Percentiles rank a stretch among this genome's conserved stretches.
Conservation (phyloP, 2,113 vertebrate species). For the Oryzias woworae region DNA sequence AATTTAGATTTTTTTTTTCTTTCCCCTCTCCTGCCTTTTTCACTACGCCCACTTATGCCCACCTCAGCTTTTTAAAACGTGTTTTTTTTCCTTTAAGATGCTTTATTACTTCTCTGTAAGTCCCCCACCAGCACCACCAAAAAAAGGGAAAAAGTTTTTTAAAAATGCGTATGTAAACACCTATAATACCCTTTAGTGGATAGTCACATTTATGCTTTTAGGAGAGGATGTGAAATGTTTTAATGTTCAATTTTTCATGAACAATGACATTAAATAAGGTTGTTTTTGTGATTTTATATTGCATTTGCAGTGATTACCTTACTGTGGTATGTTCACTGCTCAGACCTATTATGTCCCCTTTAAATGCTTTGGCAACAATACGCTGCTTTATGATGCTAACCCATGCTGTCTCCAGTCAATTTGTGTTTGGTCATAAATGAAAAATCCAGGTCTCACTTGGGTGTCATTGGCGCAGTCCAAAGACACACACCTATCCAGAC, state of each 20-base stretch:
- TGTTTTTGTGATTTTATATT: slow-evolving; percentile 52
- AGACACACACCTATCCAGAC: slow-evolving; percentile 11
- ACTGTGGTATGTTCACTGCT: slow-evolving; percentile 63
- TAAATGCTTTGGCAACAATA: slow-evolving; percentile 60
- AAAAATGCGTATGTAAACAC: background rate
- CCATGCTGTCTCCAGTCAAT: slow-evolving; percentile 63
- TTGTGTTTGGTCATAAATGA: slow-evolving; percentile 67
- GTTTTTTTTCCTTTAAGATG: slow-evolving; percentile 55
- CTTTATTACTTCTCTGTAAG: slow-evolving; percentile 52
- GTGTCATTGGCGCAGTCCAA: slow-evolving; percentile 49
- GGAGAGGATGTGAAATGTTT: slow-evolving; percentile 66
- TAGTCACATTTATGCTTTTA: slow-evolving; percentile 57
- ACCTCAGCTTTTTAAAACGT: slow-evolving; percentile 64
- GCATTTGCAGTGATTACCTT: slow-evolving; percentile 59
- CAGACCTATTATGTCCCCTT: slow-evolving; percentile 60
- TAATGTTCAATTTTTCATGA: slow-evolving; percentile 62
- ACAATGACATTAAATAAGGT: slow-evolving; percentile 5
- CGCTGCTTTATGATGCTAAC: slow-evolving; percentile 58
- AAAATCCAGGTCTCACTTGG: slow-evolving; percentile 58
- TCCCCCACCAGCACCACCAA: slow-evolving; percentile 31
- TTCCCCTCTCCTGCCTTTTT: slow-evolving; percentile 40
- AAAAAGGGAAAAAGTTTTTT: slow-evolving; percentile 3
- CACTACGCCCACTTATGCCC: slow-evolving; percentile 66
- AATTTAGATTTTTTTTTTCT: slow-evolving; percentile 78
- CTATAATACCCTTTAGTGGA: background rate